Evolutionary conservation across 2,797 vertebrate genomes (phyloP).

Genomic region (Malacoraja senta): DNA sequence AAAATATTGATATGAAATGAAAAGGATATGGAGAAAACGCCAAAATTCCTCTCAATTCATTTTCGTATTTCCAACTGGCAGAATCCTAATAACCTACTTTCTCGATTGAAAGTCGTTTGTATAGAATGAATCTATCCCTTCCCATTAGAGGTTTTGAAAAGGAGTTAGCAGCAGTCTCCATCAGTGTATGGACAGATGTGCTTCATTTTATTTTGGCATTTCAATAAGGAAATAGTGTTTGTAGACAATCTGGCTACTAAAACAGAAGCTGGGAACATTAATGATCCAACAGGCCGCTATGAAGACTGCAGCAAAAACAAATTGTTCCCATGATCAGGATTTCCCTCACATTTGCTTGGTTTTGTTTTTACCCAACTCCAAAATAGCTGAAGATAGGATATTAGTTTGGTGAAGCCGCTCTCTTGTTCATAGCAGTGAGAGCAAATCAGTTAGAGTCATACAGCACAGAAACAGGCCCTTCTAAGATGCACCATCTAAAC

Average conservation of each 20-base stretch:
- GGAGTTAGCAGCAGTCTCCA: not conserved
- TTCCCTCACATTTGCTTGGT: not conserved
- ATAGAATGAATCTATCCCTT: not conserved
- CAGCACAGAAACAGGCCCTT: too few relatives aligned
- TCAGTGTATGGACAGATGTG: not conserved
- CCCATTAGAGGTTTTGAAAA: not conserved
- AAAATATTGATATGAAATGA: not conserved
- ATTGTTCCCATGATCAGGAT: not conserved
- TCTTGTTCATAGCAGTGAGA: not conserved
- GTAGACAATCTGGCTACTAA: not conserved
- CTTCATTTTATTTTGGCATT: not conserved
- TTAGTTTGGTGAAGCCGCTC: not conserved
- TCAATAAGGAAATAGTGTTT: not conserved
- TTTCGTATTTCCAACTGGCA: not conserved
- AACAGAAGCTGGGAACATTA: not conserved
- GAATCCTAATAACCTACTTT: not conserved
- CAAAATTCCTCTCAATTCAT: not conserved
- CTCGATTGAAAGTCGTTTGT: not conserved
- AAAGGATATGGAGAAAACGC: not conserved
- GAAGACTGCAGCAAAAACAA: not conserved
- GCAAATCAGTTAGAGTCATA: too few relatives aligned
- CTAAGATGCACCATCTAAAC: too few relatives aligned
- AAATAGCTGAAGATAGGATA: not conserved
- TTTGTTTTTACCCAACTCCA: not conserved
- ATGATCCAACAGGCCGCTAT: too few relatives aligned